Evolutionary conservation across 2,113 vertebrate genomes (phyloP), one percentile per base, ranked within the genome.

Genomic region (Sisor rabdophorus): DNA sequence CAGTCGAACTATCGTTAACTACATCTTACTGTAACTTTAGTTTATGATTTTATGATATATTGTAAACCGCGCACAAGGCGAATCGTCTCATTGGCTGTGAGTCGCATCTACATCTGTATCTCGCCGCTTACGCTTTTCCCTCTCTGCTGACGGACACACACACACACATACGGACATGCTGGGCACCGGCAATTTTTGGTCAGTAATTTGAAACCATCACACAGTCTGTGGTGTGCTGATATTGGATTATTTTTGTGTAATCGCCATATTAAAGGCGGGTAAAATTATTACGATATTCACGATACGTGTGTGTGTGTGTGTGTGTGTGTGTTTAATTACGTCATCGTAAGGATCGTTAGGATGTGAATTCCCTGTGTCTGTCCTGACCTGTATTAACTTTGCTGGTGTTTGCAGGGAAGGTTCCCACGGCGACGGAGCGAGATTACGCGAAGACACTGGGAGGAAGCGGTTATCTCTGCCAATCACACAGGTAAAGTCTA

Each of bases 81-180:
- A 78, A 84, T 10, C 85, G 82, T 88, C 89, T 85, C 87, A 94
- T 91, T 94, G 93, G 93, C 88, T 92, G 88, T 91, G 87, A 92
- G 88, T 89, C 87, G 83, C 85, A 72, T 2, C 0, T 72, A 78
- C 55, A 76, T 84, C 88, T 84, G 84, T 84, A 87, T 79, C 80
- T 60, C 77, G 77, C 80, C 83, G 40, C 40, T 26, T 17, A 52
- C 65, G 44, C 13, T 50, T 7, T 84, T 85, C 78, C 82, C 7
- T 60, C 83, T 83, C 82, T 79, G 84, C 76, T 78, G 80, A 78
- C 81, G 80, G 78, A 79, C 72, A 50, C 73, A 61, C 71, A 68
- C 40, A 44, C 40, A 44, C 9, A 52, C 30, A 80, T 65, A 76
- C 85, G 78, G 75, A 75, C 83, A 91, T 91, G 91, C 85, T 90